Evolutionary conservation across 2,113 vertebrate species (phyloP), one percentile per base, ranked within the genome.

Genomic region (Eulemur rufifrons): DNA sequence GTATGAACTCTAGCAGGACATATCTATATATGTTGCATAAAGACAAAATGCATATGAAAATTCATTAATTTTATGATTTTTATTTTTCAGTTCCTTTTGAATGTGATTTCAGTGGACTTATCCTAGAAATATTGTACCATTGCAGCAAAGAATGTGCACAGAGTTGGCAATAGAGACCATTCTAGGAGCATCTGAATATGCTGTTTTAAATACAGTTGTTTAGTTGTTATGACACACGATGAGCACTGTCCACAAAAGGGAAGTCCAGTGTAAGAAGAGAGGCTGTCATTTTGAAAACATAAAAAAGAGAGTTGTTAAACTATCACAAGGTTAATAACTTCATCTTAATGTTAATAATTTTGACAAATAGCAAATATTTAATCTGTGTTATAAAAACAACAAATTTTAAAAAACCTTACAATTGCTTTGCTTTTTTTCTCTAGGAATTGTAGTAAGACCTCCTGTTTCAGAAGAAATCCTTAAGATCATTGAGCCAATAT

Each of bases 341-440:
- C 97, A 99, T 99, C 98, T 99, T 99, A 99, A 99, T 99, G 99
- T 99, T 99, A 99, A 99, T 99, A 99, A 98, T 98, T 98, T 98
- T 98, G 97, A 98, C 98, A 98, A 98, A 98, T 98, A 97, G 97
- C 81, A 98, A 96, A 98, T 98, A 98, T 98, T 98, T 97, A 92
- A 96, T 84, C 63, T 87, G 95, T 95, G 77, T 97, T 97, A 94
- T 95, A 96, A 96, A 98, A 96, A 96, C 95, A 97, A 91, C 97
- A 97, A 96, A 81, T 96, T 98, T 98, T 98, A 98, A 97, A 98
- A 97, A 95, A 98, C 94, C 97, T 98, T 98, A 98, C 86, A 98
- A 86, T 96, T 97, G 93, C 84, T 77, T 98, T 98, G 97, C 86
- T 97, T 97, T 98, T 98, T 96, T 95, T 97, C 52, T 95, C 85